Evolutionary conservation across 1,140 invertebrate species (phyloP), one percentile per base, ranked within the genome.

Genomic region (Asobara japonica): DNA sequence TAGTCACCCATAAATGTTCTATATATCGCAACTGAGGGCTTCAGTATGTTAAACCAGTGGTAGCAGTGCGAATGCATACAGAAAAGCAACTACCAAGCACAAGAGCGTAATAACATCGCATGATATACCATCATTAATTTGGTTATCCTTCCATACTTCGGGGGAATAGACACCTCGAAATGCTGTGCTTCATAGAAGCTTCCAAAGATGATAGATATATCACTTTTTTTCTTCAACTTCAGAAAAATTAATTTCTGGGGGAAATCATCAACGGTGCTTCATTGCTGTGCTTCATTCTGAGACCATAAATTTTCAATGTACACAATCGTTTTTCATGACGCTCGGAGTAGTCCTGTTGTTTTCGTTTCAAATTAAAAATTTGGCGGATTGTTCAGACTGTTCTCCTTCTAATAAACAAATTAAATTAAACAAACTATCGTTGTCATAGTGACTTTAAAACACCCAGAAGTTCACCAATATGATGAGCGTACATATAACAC

Each of bases 51-150:
- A 45, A 45, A 16, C 41, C 41, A 45, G 18, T 45, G 41, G 41
- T n/a, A 38, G n/a, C 36, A 38, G 36, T 18, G 7, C 18, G 41
- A 7, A 60, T 29, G 25, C n/a, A 51, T 51, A 51, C 48, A 3
- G 13, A 20, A 6, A 41, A 18, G 65, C 67, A 70, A 61, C 56
- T 56, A 69, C 68, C 60, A 36, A 72, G 41, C 31, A 60, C 76
- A 74, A 76, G 77, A 74, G 75, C 69, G 80, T 82, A 83, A 83
- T 83, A 82, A 81, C 79, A 79, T 82, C 74, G 80, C 80, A 83
- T 82, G 82, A 80, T 79, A 76, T 76, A 77, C 73, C 61, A 75
- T 78, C 82, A 83, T 84, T 83, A 84, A 84, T 84, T 77, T 75
- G 70, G 65, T 76, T 78, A 79, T 61, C 76, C 79, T 78, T 80